These are phyloP conservation scores for Quadroppia sp. DNA, from an alignment of 2,888 invertebrate genomes.

Conservation along the genomic window DNA sequence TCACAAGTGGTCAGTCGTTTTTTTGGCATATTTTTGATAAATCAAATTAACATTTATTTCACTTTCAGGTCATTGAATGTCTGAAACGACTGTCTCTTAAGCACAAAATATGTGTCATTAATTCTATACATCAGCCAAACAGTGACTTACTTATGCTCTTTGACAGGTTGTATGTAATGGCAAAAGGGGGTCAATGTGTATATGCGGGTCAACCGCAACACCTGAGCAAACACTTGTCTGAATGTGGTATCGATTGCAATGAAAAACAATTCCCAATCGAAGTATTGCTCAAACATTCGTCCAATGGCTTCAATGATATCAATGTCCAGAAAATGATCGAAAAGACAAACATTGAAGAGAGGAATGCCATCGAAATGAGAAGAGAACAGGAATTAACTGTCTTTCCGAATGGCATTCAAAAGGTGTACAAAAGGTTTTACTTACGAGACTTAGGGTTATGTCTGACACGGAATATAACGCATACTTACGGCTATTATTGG, in stretches of 20 bases:
- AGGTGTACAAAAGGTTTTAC: slow-evolving; percentile 14
- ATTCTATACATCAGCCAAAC: slow-evolving; percentile 32
- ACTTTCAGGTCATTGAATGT: slow-evolving; percentile 6
- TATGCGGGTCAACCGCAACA: slow-evolving; percentile 2
- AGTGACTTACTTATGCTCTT: not conserved
- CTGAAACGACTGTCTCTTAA: not conserved
- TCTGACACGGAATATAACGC: not conserved
- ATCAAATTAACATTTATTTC: not conserved
- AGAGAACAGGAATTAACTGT: not conserved
- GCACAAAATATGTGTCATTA: slow-evolving; percentile 23
- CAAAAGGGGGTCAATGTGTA: slow-evolving; percentile 10
- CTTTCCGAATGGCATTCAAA: slow-evolving; percentile 17
- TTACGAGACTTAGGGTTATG: not conserved
- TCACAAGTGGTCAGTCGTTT: not conserved
- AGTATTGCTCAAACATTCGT: slow-evolving; percentile 35
- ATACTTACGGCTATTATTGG: slow-evolving; percentile 15
- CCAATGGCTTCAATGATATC: not conserved
- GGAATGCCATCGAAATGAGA: not conserved
- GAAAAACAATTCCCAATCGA: not conserved
- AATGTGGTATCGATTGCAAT: not conserved
- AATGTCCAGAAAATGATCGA: slow-evolving; percentile 8
- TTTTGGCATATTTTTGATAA: too few species aligned
- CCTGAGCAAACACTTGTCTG: not conserved
- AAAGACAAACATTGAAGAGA: not conserved
- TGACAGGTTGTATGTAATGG: slow-evolving; percentile 7